Percentiles rank a stretch among this genome's conserved stretches.
Evolutionary conservation across 2,113 vertebrate species (phyloP).

Genomic region (Cercopithecus mona): DNA sequence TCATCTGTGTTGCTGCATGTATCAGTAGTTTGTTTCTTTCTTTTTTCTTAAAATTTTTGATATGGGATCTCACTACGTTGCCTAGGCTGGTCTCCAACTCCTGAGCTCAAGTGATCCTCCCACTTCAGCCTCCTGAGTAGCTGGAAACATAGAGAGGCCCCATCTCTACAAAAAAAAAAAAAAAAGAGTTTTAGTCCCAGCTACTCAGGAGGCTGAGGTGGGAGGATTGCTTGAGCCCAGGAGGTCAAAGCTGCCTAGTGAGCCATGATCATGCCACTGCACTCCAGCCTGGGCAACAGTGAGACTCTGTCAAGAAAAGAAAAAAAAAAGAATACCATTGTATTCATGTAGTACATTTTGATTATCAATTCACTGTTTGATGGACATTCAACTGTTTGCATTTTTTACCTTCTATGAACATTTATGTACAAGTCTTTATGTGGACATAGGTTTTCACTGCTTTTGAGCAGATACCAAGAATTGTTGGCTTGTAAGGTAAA

Average conservation of each 20-base stretch:
- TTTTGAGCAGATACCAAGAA: neutral
- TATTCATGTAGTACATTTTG: neutral
- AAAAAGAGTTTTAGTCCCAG: too few relatives aligned
- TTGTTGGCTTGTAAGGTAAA: neutral
- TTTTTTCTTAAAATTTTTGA: neutral
- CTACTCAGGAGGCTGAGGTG: too few relatives aligned
- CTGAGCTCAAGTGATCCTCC: neutral
- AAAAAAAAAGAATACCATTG: neutral
- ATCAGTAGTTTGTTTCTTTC: neutral
- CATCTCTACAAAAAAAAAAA: too few relatives aligned
- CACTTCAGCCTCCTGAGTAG: neutral
- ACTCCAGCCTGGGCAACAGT: too few relatives aligned
- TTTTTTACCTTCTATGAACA: neutral
- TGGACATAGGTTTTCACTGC: constrained; percentile 13
- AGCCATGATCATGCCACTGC: too few relatives aligned
- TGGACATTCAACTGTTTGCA: neutral
- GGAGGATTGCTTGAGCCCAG: too few relatives aligned
- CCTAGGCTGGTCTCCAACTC: neutral
- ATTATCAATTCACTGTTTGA: neutral
- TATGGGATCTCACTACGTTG: neutral
- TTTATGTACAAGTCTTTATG: constrained; percentile 1
- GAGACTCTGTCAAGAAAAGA: too few relatives aligned
- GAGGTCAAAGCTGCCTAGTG: too few relatives aligned
- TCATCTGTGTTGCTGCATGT: neutral
- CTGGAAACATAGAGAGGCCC: neutral